A percentile compares a stretch with the other conserved stretches of the same genome.
Evolutionary conservation across 2,113 vertebrate species (phyloP).

Genomic region (Hucho hucho): DNA sequence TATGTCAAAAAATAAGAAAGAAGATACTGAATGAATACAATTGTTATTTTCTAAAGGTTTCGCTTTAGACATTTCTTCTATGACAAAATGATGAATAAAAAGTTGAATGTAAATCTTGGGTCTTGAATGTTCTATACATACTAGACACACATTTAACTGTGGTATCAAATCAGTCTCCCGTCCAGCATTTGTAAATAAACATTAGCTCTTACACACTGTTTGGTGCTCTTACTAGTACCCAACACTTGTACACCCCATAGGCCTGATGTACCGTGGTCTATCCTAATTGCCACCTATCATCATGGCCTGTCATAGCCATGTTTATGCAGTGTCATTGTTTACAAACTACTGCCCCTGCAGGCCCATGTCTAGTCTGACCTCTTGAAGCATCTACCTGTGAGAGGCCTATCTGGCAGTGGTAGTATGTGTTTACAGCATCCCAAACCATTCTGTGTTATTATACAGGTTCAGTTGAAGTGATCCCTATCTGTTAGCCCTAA

Average conservation of each 20-base stretch:
- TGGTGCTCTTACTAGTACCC: neutral
- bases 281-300: too few relatives aligned
- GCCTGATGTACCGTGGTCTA: too few relatives aligned
- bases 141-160: neutral
- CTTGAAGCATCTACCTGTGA: too few relatives aligned
- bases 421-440: too few relatives aligned
- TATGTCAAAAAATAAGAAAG: too few relatives aligned
- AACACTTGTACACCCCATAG: too few relatives aligned
- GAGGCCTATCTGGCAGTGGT: too few relatives aligned
- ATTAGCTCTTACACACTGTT: neutral
- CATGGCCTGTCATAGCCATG: too few relatives aligned
- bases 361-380: too few relatives aligned
- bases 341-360: too few relatives aligned
- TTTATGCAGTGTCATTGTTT: too few relatives aligned
- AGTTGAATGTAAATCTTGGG: neutral
- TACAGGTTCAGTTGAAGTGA: neutral
- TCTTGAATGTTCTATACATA: neutral
- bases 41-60: neutral
- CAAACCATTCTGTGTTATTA: too few relatives aligned
- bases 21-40: neutral
- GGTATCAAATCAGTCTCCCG: neutral
- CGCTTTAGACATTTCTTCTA: neutral
- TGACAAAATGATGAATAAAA: neutral
- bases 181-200: neutral
- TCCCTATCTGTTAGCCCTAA: neutral